Conservation (phyloP, 2,113 vertebrate genomes). For the Myotis lucifugus region DNA sequence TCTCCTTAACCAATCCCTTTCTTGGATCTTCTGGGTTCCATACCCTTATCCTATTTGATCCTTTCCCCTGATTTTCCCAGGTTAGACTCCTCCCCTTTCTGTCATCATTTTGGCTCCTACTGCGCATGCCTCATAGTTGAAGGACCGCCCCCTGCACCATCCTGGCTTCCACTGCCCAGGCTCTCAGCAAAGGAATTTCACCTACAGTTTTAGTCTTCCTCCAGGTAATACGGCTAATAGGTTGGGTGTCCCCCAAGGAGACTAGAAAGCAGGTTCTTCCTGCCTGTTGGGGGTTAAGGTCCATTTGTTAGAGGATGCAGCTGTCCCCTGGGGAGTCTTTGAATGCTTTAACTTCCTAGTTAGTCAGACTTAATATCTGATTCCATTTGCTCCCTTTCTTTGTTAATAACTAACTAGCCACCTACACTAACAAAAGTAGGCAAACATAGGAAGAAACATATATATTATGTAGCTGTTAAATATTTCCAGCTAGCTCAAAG, state of each 20-base stretch:
- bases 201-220: neutral
- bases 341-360: neutral
- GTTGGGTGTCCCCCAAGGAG: neutral
- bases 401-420: neutral
- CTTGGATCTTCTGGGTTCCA: neutral
- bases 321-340: neutral
- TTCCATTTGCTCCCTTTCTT: neutral
- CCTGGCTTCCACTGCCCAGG: neutral
- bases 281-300: neutral
- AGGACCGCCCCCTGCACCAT: neutral
- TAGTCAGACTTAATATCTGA: neutral
- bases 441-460: conserved; percentile 34
- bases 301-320: neutral
- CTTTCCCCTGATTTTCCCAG: neutral
- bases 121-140: neutral
- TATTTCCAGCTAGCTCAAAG: neutral
- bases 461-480: neutral
- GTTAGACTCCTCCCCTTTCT: neutral
- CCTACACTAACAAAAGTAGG: neutral
- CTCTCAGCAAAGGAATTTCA: neutral
- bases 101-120: neutral
- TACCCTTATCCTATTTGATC: neutral
- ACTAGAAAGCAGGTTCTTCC: neutral
- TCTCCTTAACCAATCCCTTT: neutral
- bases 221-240: neutral